Base-by-base conservation (phyloP, 35 echinoderm and acorn worm genomes). In the Ptychodera flava region DNA sequence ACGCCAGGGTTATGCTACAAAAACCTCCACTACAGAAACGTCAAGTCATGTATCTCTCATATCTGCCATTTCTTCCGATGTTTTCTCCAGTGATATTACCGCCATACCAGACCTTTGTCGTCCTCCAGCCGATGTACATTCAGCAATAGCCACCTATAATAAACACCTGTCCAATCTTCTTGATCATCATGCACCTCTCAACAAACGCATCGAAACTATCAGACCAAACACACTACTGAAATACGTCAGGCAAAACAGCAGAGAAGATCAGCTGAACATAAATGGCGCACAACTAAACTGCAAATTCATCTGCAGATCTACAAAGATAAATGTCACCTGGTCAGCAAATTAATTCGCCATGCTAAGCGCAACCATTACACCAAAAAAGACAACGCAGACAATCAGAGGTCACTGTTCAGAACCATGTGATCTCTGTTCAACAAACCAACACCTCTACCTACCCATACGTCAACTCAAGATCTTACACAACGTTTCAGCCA, bases 181-280 rank as follows among this genome's bases (percentile, higher is more conserved):
- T 31, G 80, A 78, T 37, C 34, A 34, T 31, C 86, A 92, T 78
- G 91, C 91, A 75, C 85, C 91, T 76, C 45, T 85, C 79, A 92
- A 84, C 29, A 84, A 33, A 31, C 85, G 86, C 37, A 84, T 31
- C 14, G 80, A 81, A 30, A 93, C 92, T 27, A n/a, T 89, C 1
- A 15, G 88, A 45, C 91, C 91, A 76, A 30, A 83, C 33, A 83
- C 88, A 90, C 83, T 31, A 38, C 86, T 30, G 84, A 90, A 93
- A 35, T 86, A n/a, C 77, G 85, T 31, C 78, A 86, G 33, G 92
- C 92, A 28, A 93, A 90, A 36, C 29, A 82, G 29, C 33, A 80
- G 0, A 79, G 80, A 32, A 35, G 52, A 36, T 82, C 36, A 30
- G 77, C 84, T 35, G 88, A 90, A 36, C 77, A 87, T 29, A 78